Evolutionary conservation across 2,888 invertebrate species (phyloP), one percentile per base, ranked within the genome.

Genomic region (Athripsodes cinereus): DNA sequence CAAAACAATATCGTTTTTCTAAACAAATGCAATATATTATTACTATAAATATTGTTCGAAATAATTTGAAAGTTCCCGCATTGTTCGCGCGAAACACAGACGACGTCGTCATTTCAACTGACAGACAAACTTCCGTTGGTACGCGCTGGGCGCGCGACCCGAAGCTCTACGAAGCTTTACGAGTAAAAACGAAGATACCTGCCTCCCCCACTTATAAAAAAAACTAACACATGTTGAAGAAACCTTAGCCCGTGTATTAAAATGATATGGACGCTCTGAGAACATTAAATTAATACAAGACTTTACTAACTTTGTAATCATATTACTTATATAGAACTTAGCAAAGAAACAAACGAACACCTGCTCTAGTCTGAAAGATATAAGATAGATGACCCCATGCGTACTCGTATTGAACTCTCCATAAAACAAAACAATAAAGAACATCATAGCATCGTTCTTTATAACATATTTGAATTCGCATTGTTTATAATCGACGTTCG

Each of bases 111-210:
- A 68, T 67, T 68, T 67, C 67, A 64, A 65, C 59, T 65, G 64
- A 66, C 66, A 64, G 67, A 58, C 67, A 66, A 62, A 65, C 65
- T 64, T 66, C 64, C 58, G 58, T 58, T 55, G 63, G 64, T 59
- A 60, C 63, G 64, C 59, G 60, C 59, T 65, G 59, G 62, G 55
- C 63, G 57, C 60, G 54, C 63, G 63, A 35, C 57, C 59, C 62
- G 62, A 58, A n/a, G 20, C 48, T 21, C 13, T 74, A 67, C 73
- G 74, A 71, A 74, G 72, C 69, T 74, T 74, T 73, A 70, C 72
- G 56, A 66, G 65, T 67, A 69, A 69, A 66, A 57, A 55, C 61
- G 63, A 65, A 60, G 59, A 67, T 70, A 70, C 69, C 73, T 67
- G 64, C 66, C 65, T 72, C 69, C 70, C 71, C 68, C 68, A 69